phyloP scores from a whole-genome alignment of 2,113 vertebrate species.

The Phoxinus phoxinus region DNA sequence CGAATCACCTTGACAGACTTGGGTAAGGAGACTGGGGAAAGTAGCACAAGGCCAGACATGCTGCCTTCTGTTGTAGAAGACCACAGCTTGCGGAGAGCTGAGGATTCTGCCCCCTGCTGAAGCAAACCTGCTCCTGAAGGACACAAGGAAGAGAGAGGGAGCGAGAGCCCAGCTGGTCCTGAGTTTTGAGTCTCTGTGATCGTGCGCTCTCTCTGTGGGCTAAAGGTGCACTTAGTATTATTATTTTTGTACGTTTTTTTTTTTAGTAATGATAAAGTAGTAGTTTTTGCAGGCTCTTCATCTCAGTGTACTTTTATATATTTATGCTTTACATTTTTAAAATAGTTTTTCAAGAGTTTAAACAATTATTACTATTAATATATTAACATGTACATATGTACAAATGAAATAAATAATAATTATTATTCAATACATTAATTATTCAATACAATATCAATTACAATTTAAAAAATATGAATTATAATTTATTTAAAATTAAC shows the following conservation, averaged over 20 bases:
- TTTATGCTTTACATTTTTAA: background rate
- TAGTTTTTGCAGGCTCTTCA: background rate
- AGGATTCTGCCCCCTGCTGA: conserved; percentile 49
- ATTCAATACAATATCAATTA: background rate
- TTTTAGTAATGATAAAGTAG: too few relatives aligned
- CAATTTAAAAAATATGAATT: background rate
- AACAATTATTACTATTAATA: background rate
- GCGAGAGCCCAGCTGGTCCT: background rate
- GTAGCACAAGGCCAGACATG: conserved; percentile 54
- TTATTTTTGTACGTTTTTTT: background rate
- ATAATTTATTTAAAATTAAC: background rate
- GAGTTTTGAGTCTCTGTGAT: background rate
- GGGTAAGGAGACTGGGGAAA: conserved; percentile 44
- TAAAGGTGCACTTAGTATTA: background rate
- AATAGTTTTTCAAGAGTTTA: too few relatives aligned
- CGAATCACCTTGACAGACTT: conserved; percentile 55
- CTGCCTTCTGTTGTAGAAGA: conserved; percentile 55
- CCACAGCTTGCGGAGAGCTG: conserved; percentile 55
- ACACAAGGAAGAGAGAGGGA: conserved; percentile 32
- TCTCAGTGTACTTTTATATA: background rate
- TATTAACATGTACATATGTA: too few relatives aligned
- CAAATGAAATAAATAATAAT: too few relatives aligned
- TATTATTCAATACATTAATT: too few relatives aligned
- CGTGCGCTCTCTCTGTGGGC: background rate
- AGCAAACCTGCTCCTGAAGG: conserved; percentile 60